Evolutionary conservation across 2,113 vertebrate genomes (phyloP).

Genomic region (Sinocyclocheilus anophthalmus): DNA sequence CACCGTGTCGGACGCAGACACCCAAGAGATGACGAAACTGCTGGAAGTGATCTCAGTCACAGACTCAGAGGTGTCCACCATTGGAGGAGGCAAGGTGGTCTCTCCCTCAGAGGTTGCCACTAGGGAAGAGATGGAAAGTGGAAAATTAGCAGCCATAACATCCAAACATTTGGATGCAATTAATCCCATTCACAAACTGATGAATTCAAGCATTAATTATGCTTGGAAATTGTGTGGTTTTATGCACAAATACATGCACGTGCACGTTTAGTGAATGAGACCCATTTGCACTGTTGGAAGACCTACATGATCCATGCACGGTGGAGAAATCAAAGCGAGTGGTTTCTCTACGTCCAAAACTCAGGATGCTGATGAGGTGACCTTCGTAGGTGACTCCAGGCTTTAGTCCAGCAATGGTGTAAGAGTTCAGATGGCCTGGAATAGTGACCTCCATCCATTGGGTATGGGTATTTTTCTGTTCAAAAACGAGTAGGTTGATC

Average conservation of each 20-base stretch:
- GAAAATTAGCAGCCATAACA: not conserved
- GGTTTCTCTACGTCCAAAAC: conserved; percentile 83
- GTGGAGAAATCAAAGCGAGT: conserved; percentile 95
- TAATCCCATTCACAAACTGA: not conserved
- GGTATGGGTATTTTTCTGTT: conserved; percentile 83
- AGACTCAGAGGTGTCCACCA: conserved; percentile 88
- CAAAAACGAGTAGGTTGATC: not conserved
- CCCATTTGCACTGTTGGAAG: not conserved
- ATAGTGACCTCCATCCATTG: conserved; percentile 88
- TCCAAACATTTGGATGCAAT: not conserved
- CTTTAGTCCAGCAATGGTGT: conserved; percentile 91
- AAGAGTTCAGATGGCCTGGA: conserved; percentile 91
- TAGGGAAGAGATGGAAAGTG: conserved; percentile 53
- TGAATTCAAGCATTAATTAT: not conserved
- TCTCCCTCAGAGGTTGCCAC: conserved; percentile 82
- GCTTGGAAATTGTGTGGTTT: not conserved
- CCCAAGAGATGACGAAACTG: conserved; percentile 98
- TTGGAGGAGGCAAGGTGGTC: conserved; percentile 77
- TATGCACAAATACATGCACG: not conserved
- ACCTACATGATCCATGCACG: conserved; percentile 83
- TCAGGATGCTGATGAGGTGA: conserved; percentile 91
- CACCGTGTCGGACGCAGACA: conserved; percentile 92
- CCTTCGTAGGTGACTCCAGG: conserved; percentile 93
- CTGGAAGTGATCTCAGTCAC: conserved; percentile 97
- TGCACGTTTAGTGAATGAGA: not conserved